Percentiles rank a stretch among this genome's conserved stretches.
These are phyloP conservation scores for Rhagonycha fulva DNA, from an alignment of 2,888 invertebrate species.

Conservation along the genomic window DNA sequence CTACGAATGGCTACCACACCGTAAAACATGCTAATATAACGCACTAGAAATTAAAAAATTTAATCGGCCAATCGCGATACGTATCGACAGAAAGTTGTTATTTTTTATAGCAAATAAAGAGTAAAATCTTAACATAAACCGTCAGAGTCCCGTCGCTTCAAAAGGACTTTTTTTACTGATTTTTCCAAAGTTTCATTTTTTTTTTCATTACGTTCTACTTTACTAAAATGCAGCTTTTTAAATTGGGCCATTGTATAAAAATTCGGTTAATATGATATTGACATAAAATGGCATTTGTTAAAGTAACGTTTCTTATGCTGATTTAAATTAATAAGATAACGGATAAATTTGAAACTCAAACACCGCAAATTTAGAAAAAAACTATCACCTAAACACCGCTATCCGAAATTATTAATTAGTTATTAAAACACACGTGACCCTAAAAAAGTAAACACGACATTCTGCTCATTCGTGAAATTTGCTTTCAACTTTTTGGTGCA, in stretches of 20 bases:
- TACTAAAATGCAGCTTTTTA: not conserved
- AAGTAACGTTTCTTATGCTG: not conserved
- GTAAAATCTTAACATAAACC: not conserved
- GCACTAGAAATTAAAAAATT: not conserved
- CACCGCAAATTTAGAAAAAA: not conserved
- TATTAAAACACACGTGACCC: not conserved
- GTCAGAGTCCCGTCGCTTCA: not conserved
- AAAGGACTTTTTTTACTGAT: not conserved
- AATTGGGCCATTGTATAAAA: not conserved
- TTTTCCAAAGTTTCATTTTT: not conserved
- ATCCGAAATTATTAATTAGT: not conserved
- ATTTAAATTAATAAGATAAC: not conserved
- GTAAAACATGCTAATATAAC: not conserved
- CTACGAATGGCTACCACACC: not conserved
- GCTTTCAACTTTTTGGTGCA: not conserved
- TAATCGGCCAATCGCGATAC: not conserved
- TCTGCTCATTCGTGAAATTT: not conserved
- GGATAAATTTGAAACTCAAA: not conserved
- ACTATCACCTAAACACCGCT: not conserved
- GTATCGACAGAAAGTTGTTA: not conserved
- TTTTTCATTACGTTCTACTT: not conserved
- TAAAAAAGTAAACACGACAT: not conserved
- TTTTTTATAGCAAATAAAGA: not conserved
- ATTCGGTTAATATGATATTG: not conserved
- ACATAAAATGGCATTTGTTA: not conserved